Evolutionary conservation across 2,888 invertebrate genomes (phyloP), one percentile per base, ranked within the genome.

Genomic region (Netelia virgata): DNA sequence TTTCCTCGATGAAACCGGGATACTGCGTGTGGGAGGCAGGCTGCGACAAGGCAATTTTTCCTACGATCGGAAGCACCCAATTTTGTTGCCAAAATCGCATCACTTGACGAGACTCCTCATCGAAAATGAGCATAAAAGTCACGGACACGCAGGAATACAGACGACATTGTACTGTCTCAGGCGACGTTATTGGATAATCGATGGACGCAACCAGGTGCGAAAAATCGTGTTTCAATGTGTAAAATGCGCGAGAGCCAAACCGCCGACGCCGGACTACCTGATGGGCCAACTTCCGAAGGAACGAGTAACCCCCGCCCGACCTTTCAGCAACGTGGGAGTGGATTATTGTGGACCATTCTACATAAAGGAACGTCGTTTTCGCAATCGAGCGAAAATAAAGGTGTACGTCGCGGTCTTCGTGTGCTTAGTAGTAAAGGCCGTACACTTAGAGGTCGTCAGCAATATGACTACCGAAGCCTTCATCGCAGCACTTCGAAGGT

Each of bases 11-110:
- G 41, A 80, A 47, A 2, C 80, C 1, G 87, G 86, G 1, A 69
- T 90, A 20, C 28, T 90, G 6, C 84, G 90, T 6, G 90, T 91
- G 6, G 90, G 90, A 5, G 90, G 90, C 8, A 83, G 90, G 55
- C 64, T 90, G 43, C 72, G 86, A 66, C 74, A 88, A 3, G 84
- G 90, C 1, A 57, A 86, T 8, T n/a, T 89, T 8, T 6, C 77
- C 5, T 83, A 66, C 66, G 69, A 82, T 9, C 70, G 86, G 28
- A 83, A 86, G 75, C 88, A 90, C 82, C 89, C 89, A 0, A 88
- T 90, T 5, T 43, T 91, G 5, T 47, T 91, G 9, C 89, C 91
- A 3, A 79, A 74, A 28, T 66, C 82, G 8, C 86, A 89, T 82
- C 75, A 83, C n/a, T 11, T 91, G 0, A 90, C 91, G 64, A 83